Base-by-base conservation (phyloP, 1,140 invertebrate species). In the Aphaenogaster ashmeadi region DNA sequence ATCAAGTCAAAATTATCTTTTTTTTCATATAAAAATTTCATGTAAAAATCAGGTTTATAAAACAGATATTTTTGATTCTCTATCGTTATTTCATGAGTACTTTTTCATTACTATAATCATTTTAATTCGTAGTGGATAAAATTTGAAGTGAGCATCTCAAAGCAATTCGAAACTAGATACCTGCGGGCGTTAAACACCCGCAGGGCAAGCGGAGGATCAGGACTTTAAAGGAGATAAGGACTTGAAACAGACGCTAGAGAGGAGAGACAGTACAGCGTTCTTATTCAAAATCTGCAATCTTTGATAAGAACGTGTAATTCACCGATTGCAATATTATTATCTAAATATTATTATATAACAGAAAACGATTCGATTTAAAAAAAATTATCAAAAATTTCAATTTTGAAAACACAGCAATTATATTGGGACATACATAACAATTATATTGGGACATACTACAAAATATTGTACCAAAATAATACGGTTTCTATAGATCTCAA, bases 241-340 rank as follows among this genome's bases (percentile, higher is more conserved):
- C 88, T 58, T 41, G 88, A 84, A 69, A 72, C 62, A 38, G 36
- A 21, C 38, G 75, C 54, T 11, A 56, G 67, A 85, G 78, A 80
- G 33, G 36, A 58, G 50, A 72, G 77, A 86, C 33, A 50, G n/a
- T 27, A 60, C n/a, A 56, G 41, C 38, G 58, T 86, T 47, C 41
- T 66, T 54, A 52, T 18, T 67, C 36, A 38, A 79, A 27, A 36
- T 58, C 56, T 27, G n/a, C 58, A 69, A 90, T 89, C 83, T 88
- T 78, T 89, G 79, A 83, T 90, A 87, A 77, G 88, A 90, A 92
- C 52, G 83, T 72, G 86, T 91, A 91, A 89, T 88, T 90, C 85
- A 87, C 87, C 71, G 47, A 91, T 92, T 90, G 69, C 44, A 44
- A 66, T 44, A 11, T 11, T 47, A 44, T 33, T 60, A 60, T 41